phyloP scores from a whole-genome alignment of 2,797 vertebrate species.

The Corythornis leucogaster region DNA sequence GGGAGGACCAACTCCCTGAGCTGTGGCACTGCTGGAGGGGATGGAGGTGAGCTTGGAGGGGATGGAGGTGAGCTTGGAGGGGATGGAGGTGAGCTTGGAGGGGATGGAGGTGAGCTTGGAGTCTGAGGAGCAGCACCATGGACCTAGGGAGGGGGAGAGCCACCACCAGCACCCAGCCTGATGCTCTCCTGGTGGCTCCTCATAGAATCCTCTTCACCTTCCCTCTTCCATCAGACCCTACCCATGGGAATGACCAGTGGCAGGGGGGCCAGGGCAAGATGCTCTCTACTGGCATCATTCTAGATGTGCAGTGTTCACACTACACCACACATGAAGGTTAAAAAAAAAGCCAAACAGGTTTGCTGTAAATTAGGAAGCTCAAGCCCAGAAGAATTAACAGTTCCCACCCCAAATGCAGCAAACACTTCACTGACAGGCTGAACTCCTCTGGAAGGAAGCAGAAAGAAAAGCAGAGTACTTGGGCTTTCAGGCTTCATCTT shows the following conservation, averaged over 20 bases:
- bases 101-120: too few relatives aligned
- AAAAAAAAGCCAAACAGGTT: background rate
- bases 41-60: background rate
- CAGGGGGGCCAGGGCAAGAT: background rate
- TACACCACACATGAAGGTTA: background rate
- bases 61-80: background rate
- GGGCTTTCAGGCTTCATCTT: background rate
- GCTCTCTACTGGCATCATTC: background rate
- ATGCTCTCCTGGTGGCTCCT: background rate
- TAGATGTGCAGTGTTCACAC: background rate
- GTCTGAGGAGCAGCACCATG: background rate
- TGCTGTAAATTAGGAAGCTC: background rate
- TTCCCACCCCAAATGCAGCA: background rate
- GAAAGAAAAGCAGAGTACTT: background rate
- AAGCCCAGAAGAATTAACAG: background rate
- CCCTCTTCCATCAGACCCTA: background rate
- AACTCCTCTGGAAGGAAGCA: background rate
- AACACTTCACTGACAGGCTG: background rate
- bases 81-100: too few relatives aligned
- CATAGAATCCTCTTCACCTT: background rate
- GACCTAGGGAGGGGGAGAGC: background rate
- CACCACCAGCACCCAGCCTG: background rate
- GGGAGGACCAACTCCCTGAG: background rate
- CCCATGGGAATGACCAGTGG: background rate
- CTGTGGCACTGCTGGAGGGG: background rate